Percentiles rank a stretch among this genome's conserved stretches.
Conservation (phyloP, 2,888 invertebrate species). For the Xylophagus ater region DNA sequence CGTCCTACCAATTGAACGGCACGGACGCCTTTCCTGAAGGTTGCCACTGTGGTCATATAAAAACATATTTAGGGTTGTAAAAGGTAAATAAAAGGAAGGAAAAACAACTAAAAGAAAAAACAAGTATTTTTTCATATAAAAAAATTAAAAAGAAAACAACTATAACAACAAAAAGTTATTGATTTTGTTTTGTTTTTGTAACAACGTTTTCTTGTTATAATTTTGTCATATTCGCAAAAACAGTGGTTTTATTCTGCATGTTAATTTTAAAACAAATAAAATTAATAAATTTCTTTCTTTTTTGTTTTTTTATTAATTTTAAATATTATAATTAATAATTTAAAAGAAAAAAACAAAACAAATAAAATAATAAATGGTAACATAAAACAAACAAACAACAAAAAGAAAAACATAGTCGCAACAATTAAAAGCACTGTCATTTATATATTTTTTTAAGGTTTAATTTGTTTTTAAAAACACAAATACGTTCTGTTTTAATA, state of each 20-base stretch:
- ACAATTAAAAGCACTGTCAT: too few species aligned
- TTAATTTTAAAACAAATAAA: constrained; percentile 3
- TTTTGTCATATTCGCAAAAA: constrained; percentile 6
- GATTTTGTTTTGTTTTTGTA: constrained; percentile 7
- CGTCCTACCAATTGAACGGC: constrained; percentile 97
- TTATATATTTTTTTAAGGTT: too few species aligned
- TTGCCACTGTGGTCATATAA: constrained; percentile 73
- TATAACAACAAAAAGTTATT: constrained; percentile 18
- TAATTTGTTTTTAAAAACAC: too few species aligned
- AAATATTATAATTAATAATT: constrained; percentile 9
- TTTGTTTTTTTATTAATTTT: too few species aligned
- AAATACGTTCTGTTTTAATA: too few species aligned
- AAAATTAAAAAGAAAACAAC: constrained; percentile 15
- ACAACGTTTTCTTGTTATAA: too few species aligned
- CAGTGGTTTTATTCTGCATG: neutral
- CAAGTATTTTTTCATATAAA: constrained; percentile 11
- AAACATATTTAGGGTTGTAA: constrained; percentile 39
- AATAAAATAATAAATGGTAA: too few species aligned
- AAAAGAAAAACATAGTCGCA: too few species aligned
- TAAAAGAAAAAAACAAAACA: too few species aligned
- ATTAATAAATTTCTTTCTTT: neutral
- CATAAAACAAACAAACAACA: too few species aligned
- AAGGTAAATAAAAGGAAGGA: constrained; percentile 32
- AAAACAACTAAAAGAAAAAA: constrained; percentile 14
- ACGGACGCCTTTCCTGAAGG: constrained; percentile 99